phyloP scores from a whole-genome alignment of 1,140 invertebrate genomes.

The Leptopilina clavipes region DNA sequence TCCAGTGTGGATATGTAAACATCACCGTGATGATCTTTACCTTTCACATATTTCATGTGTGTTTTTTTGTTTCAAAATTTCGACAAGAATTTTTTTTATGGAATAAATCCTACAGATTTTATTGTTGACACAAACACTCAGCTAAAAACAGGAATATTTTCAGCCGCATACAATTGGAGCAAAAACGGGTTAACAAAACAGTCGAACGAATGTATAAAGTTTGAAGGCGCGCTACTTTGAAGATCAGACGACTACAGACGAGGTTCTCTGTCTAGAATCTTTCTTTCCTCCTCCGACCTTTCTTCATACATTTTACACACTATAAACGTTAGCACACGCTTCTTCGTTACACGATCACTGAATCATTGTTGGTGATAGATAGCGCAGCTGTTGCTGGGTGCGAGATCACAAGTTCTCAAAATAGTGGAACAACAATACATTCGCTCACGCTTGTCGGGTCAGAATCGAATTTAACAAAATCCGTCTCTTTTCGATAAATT shows the following conservation, averaged over 20 bases:
- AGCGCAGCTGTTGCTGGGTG: conserved; percentile 66
- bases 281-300: background rate
- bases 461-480: conserved; percentile 36
- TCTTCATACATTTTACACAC: conserved; percentile 13
- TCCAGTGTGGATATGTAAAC: too few species aligned
- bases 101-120: background rate
- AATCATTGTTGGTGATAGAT: conserved; percentile 74
- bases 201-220: conserved; percentile 1
- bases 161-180: background rate
- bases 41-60: too few species aligned
- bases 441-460: conserved; percentile 36
- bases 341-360: conserved; percentile 62
- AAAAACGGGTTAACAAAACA: conserved; percentile 22
- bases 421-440: conserved; percentile 65
- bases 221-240: conserved; percentile 30
- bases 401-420: conserved; percentile 70
- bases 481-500: background rate
- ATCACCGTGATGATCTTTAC: too few species aligned
- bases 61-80: background rate
- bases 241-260: background rate
- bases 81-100: background rate
- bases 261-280: conserved; percentile 7
- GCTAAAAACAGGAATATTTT: background rate
- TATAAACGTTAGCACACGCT: conserved; percentile 32
- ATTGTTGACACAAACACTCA: conserved; percentile 3